These are phyloP conservation scores for Lordiphosa collinella DNA, from an alignment of 1,140 invertebrate species.

Conservation along the genomic window DNA sequence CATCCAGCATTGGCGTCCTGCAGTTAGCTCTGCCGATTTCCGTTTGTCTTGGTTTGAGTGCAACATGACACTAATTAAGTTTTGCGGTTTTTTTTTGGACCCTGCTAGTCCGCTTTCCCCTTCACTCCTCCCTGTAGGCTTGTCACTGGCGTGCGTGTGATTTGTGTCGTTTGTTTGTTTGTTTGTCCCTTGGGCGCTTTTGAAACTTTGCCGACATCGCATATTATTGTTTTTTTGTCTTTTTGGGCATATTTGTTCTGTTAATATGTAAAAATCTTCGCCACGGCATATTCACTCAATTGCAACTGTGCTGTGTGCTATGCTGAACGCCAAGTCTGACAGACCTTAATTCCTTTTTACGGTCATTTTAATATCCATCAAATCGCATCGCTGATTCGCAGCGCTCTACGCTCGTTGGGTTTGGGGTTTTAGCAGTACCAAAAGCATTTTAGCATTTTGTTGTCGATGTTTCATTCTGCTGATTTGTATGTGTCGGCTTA, in stretches of 20 bases:
- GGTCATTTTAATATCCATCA: slow-evolving; percentile 79
- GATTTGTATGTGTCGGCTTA: slow-evolving; percentile 56
- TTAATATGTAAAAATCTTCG: slow-evolving; percentile 66
- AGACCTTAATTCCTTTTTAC: slow-evolving; percentile 79
- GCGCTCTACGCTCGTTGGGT: slow-evolving; percentile 66
- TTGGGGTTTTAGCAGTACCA: slow-evolving; percentile 17
- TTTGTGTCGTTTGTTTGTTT: slow-evolving; percentile 59
- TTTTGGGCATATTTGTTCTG: slow-evolving; percentile 64
- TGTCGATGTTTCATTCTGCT: slow-evolving; percentile 75
- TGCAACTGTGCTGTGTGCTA: slow-evolving; percentile 51
- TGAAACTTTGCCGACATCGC: slow-evolving; percentile 62
- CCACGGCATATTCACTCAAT: slow-evolving; percentile 59
- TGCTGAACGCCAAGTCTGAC: slow-evolving; percentile 63
- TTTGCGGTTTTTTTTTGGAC: slow-evolving; percentile 40
- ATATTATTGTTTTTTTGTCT: slow-evolving; percentile 23
- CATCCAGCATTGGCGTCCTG: slow-evolving; percentile 50
- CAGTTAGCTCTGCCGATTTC: slow-evolving; percentile 60
- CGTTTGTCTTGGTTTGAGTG: slow-evolving; percentile 56
- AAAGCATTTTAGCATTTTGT: slow-evolving; percentile 44
- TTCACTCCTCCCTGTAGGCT: neutral
- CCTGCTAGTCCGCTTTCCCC: neutral
- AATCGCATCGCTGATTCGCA: slow-evolving; percentile 74
- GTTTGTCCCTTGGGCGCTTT: slow-evolving; percentile 23
- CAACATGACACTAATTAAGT: slow-evolving; percentile 77
- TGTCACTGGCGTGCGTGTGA: slow-evolving; percentile 55